Base-by-base conservation (phyloP, 1,140 invertebrate species). In the Drosophila saltans region DNA sequence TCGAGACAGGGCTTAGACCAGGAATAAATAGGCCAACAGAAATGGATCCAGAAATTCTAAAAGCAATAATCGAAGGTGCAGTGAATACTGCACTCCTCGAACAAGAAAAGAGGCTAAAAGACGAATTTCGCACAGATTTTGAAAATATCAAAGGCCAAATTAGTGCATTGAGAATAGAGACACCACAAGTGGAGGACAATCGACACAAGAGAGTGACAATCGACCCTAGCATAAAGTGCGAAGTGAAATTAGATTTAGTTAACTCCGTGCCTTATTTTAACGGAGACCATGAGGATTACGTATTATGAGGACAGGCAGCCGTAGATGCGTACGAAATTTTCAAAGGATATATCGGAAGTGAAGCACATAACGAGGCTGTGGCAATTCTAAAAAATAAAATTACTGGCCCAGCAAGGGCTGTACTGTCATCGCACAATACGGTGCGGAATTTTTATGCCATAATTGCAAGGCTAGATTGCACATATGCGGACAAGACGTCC, bases 201-300 rank as follows among this genome's bases (percentile, higher is more conserved):
- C 16, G 16, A 16, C 26, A 26, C 10, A 4, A 72, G 56, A 61
- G 45, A 8, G 58, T 8, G 41, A 40, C 30, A 16, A 48, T 48
- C 1, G 7, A 72, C 58, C 45, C 58, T 24, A 26, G 1, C 11
- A 2, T 69, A 48, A 69, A 1, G 33, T 73, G 71, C 26, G 66
- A 73, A 36, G 33, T 69, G 10, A 59, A 40, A 9, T 45, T 64
- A 7, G 71, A 68, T 21, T 62, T 72, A 7, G 48, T 68, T 26
- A 67, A 72, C 11, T 72, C 69, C 2, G 39, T 72, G 16, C 70
- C 64, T 2, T 24, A 43, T 1, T 67, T 72, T 58, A 59, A 16
- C 45, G 66, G 62, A 52, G 52, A 28, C 16, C 62, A 56, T 21
- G 33, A 63, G 2, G 61, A 63, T 1, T 63, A 63, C 2, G 61